These are phyloP conservation scores for Timema cristinae DNA, from an alignment of 2,888 invertebrate species.

Conservation along the genomic window DNA sequence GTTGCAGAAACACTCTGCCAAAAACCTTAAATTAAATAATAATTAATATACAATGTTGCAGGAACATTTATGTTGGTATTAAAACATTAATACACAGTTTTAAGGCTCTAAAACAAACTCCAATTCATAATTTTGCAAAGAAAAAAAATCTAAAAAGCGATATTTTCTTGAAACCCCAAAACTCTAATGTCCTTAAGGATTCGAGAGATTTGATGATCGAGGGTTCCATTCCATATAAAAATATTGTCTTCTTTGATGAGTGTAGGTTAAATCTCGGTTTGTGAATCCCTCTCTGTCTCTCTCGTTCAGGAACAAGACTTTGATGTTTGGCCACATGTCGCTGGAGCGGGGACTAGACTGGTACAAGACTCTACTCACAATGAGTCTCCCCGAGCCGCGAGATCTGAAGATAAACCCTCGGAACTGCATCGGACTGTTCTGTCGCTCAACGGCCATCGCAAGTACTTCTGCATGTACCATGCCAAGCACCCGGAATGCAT, in stretches of 20 bases:
- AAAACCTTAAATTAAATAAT: no score
- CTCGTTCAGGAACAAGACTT: conserved; percentile 78
- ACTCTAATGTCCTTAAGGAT: background rate
- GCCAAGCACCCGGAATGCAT: conserved; percentile 84
- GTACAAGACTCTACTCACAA: conserved; percentile 86
- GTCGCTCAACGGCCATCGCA: conserved; percentile 91
- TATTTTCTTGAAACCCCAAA: background rate
- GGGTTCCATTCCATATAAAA: no score
- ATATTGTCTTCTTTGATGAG: no score
- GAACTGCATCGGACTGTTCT: conserved; percentile 94
- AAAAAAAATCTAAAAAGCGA: no score
- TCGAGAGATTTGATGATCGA: no score
- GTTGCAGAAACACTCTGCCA: no score
- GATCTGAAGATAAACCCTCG: conserved; percentile 89
- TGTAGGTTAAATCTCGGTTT: no score
- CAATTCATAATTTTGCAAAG: no score
- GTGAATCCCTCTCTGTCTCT: background rate
- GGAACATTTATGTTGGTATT: no score
- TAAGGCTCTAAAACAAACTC: no score
- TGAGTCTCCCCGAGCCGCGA: conserved; percentile 77
- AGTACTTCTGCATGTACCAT: conserved; percentile 99
- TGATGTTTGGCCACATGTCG: conserved; percentile 90
- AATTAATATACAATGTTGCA: no score
- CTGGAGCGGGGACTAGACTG: conserved; percentile 89
- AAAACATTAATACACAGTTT: no score